These are phyloP conservation scores for Chelmon rostratus DNA, from an alignment of 2,797 vertebrate species.

Conservation along the genomic window DNA sequence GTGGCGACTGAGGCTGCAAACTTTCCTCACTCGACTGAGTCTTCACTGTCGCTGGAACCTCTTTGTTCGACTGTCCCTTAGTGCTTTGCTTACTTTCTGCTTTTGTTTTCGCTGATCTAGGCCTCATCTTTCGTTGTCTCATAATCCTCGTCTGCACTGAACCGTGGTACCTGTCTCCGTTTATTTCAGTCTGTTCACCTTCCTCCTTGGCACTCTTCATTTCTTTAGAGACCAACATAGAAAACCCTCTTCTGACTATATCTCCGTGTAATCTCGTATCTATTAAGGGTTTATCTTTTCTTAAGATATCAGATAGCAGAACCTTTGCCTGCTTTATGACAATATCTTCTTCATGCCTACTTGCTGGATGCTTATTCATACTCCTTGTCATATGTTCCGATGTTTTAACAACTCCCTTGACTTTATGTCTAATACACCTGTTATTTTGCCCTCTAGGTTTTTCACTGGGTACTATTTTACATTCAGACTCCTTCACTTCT, in stretches of 20 bases:
- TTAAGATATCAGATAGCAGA: conserved; percentile 83
- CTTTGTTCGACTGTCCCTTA: conserved; percentile 44
- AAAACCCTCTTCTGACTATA: conserved; percentile 24
- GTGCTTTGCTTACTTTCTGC: conserved; percentile 42
- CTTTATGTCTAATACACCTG: conserved; percentile 17
- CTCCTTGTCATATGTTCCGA: conserved; percentile 21
- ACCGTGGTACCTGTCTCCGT: conserved; percentile 35
- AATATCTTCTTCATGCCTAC: conserved; percentile 63
- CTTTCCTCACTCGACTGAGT: conserved; percentile 33
- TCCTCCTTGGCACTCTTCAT: conserved; percentile 32
- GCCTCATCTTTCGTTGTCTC: conserved; percentile 48
- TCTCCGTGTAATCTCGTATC: conserved; percentile 48
- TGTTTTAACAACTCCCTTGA: conserved; percentile 10
- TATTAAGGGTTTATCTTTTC: conserved; percentile 61
- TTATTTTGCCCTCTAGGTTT: conserved; percentile 36
- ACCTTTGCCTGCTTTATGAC: conserved; percentile 84
- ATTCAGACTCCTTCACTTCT: conserved; percentile 32
- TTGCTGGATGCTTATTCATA: conserved; percentile 28
- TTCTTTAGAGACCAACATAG: conserved; percentile 36
- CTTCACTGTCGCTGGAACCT: conserved; percentile 8
- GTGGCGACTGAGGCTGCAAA: conserved; percentile 33
- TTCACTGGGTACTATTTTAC: conserved; percentile 8
- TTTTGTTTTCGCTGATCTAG: conserved; percentile 59
- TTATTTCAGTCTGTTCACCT: conserved; percentile 35
- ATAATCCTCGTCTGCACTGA: conserved; percentile 26